Evolutionary conservation across 2,888 invertebrate genomes (phyloP), one percentile per base, ranked within the genome.

Genomic region (Dynastes hyllus): DNA sequence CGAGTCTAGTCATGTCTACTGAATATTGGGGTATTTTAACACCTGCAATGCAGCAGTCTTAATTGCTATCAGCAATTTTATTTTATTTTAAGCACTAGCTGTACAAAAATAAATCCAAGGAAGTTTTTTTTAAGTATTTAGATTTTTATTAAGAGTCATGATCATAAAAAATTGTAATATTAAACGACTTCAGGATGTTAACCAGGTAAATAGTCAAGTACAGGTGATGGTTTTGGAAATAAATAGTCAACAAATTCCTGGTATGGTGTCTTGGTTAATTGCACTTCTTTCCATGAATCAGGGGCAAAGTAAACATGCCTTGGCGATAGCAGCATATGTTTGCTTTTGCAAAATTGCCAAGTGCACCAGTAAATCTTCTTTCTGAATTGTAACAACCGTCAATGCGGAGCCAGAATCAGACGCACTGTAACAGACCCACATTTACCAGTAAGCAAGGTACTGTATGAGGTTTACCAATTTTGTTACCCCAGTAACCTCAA

Each of bases 401-500:
- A 88, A 99, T 98, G 90, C 37, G 99, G 99, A 77, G 99, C 99
- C 55, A 99, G 99, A 87, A 99, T 99, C 86, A 99, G 91, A 87
- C 99, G 95, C 86, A 99, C 99, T 45, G 97, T 95, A 50, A 99
- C 99, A 32, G 98, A 98, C 85, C 99, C 99, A 90, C 99, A 99
- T 90, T 99, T 99, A 80, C 99, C 99, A 82, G 98, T 98, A 13
- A 99, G 95, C 99, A 99, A 77, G 99, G 99, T 55, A 99, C 99
- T 16, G 99, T 99, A 89, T 99, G 99, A 58, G 99, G 99, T 87
- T 97, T 97, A 87, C 99, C 99, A 87, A 99, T 98, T 91, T 99
- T 99, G 93, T 99, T 99, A 88, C 99, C 99, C 99, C 99, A 99
- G 90, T 99, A 99, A 75, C 99, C 99, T 91, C 99, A 93, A 81